Percentiles rank a stretch among this genome's conserved stretches.
phyloP scores from a whole-genome alignment of 2,797 vertebrate genomes.

The Erpetoichthys calabaricus region DNA sequence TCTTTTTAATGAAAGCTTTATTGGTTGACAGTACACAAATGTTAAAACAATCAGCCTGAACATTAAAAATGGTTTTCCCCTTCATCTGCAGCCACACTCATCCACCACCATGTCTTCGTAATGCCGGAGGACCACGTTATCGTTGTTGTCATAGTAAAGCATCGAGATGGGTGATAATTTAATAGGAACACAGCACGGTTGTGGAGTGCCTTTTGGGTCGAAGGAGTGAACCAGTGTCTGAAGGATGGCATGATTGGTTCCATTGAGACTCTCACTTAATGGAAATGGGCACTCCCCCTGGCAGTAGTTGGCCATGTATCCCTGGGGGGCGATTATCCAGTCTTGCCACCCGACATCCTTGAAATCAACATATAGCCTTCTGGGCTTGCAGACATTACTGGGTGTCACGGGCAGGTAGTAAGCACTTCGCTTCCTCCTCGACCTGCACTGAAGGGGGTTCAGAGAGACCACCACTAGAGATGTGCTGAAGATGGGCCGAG shows the following conservation, averaged over 20 bases:
- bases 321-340: conserved; percentile 89
- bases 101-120: conserved; percentile 95
- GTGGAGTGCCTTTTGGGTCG: conserved; percentile 53
- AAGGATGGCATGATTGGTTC: conserved; percentile 84
- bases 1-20: no score
- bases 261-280: conserved; percentile 60
- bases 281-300: conserved; percentile 78
- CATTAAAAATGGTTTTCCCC: no score
- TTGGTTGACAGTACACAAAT: no score
- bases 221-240: conserved; percentile 79
- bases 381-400: conserved; percentile 62
- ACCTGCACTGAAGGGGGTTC: conserved; percentile 55
- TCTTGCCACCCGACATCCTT: conserved; percentile 87
- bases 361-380: conserved; percentile 80
- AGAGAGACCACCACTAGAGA: conserved; percentile 68
- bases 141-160: conserved; percentile 83
- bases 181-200: conserved; percentile 82
- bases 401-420: conserved; percentile 22
- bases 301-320: conserved; percentile 92
- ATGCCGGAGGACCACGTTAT: conserved; percentile 85
- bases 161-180: conserved; percentile 83
- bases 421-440: conserved; percentile 35
- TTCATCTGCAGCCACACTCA: conserved; percentile 79
- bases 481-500: conserved; percentile 34
- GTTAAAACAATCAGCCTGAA: no score